These are phyloP conservation scores for Corvus cornix DNA, from an alignment of 2,113 vertebrate genomes.

Conservation along the genomic window DNA sequence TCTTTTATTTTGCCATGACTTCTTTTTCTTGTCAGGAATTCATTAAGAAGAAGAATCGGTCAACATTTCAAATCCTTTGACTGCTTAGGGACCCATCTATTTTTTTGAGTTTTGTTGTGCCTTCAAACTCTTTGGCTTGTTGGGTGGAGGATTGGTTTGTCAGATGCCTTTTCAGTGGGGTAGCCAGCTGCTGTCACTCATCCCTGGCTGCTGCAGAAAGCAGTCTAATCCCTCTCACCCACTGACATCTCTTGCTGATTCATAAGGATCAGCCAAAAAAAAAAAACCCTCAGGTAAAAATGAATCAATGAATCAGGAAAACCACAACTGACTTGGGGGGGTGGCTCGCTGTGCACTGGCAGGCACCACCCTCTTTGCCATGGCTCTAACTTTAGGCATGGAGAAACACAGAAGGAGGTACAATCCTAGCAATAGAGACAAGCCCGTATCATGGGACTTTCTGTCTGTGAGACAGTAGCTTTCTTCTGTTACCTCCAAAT, in stretches of 20 bases:
- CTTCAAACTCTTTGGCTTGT: background rate
- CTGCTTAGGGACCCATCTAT: background rate
- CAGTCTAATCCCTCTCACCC: background rate
- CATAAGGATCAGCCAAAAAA: background rate
- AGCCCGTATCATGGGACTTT: background rate
- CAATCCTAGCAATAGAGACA: background rate
- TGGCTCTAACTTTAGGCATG: background rate
- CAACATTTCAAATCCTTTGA: background rate
- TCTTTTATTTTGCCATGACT: background rate
- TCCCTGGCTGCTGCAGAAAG: background rate
- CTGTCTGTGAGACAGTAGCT: background rate
- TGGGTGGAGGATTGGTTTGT: background rate
- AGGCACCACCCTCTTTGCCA: background rate
- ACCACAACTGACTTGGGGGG: background rate
- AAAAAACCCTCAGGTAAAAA: background rate
- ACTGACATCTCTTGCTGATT: background rate
- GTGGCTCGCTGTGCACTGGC: accelerated
- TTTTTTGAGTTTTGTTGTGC: background rate
- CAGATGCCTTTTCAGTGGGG: background rate
- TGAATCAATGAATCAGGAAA: background rate
- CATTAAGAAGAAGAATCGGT: background rate
- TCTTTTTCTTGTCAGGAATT: background rate
- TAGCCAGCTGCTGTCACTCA: background rate
- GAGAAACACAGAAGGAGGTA: background rate
- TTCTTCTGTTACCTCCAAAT: background rate